Conservation (phyloP, 2,113 vertebrate species). For the Sylvilagus bachmani region DNA sequence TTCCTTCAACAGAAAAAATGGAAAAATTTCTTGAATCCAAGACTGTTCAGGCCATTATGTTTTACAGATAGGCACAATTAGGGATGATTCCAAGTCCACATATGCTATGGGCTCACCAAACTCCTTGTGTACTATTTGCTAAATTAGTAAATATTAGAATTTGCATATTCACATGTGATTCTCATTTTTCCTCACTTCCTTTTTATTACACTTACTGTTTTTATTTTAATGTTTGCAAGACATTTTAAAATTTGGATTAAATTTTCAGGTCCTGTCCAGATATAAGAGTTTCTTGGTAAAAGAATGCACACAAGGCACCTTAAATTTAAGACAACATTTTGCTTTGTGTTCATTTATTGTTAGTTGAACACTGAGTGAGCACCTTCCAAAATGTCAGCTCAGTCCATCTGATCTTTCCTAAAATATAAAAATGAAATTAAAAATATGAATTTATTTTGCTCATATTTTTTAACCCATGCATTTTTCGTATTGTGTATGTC, state of each 20-base stretch:
- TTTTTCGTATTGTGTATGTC: no score
- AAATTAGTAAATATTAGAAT: neutral
- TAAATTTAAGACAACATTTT: neutral
- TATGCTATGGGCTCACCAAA: no score
- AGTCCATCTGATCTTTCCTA: neutral
- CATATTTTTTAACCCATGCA: no score
- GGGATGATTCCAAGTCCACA: neutral
- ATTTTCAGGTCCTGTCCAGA: neutral
- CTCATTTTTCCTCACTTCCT: neutral
- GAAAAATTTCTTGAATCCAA: constrained; percentile 83
- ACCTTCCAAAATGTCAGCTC: neutral
- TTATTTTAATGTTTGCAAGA: neutral
- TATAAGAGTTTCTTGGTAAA: neutral
- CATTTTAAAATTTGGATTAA: neutral
- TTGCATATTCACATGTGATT: neutral
- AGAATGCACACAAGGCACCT: neutral
- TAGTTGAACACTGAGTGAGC: neutral
- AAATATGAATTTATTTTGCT: no score
- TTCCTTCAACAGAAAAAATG: neutral
- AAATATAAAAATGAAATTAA: no score
- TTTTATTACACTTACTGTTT: neutral
- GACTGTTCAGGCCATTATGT: neutral
- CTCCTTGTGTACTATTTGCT: no score
- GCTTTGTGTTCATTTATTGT: neutral
- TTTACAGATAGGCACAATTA: neutral